phyloP scores from a whole-genome alignment of 2,113 vertebrate genomes.

The Heliornis fulica region DNA sequence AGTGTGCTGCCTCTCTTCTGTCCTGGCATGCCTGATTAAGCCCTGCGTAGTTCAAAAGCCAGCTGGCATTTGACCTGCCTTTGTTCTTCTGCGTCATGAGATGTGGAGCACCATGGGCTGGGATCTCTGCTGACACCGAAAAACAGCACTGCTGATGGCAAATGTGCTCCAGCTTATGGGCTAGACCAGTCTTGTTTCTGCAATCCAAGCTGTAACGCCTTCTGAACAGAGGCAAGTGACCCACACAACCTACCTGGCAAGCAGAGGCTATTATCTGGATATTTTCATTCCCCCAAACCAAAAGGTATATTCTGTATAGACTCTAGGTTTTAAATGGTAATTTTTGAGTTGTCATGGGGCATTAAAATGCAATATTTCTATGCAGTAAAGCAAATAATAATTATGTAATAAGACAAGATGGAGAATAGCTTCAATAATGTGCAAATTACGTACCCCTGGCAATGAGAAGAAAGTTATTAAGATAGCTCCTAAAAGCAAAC shows the following conservation, averaged over 20 bases:
- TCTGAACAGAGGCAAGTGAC: background rate
- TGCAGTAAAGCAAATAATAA: background rate
- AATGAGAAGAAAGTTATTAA: background rate
- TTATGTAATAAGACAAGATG: background rate
- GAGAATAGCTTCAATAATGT: background rate
- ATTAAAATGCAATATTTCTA: background rate
- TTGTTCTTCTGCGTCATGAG: background rate
- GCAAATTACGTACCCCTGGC: background rate
- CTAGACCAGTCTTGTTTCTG: background rate
- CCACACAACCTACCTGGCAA: background rate
- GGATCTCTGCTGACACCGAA: background rate
- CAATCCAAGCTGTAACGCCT: background rate
- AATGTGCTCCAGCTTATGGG: fast-evolving
- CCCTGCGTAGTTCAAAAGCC: background rate
- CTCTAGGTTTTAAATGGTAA: background rate
- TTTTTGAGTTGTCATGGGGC: background rate
- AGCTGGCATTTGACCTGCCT: background rate
- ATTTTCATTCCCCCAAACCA: background rate
- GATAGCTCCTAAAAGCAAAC: background rate
- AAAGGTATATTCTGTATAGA: background rate
- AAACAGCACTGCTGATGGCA: background rate
- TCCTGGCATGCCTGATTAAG: too few relatives aligned
- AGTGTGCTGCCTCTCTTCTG: fast-evolving
- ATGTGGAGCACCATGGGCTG: fast-evolving
- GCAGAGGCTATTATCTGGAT: background rate